Evolutionary conservation across 2,113 vertebrate genomes (phyloP), one percentile per base, ranked within the genome.

Genomic region (Pyrgilauda ruficollis): DNA sequence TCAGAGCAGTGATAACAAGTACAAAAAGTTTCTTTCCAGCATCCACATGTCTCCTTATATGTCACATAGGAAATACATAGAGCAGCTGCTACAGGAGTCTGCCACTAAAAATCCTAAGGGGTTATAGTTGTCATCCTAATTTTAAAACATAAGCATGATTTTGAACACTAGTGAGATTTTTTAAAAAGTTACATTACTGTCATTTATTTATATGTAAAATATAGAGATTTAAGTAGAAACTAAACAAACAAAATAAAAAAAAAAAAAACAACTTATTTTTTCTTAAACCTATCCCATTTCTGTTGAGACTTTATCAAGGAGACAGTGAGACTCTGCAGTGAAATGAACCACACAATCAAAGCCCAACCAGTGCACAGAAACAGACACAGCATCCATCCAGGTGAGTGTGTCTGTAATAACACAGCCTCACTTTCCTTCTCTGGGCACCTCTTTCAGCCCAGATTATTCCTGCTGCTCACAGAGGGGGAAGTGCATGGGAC

Each of bases 321-420:
- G 27, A 44, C 14, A 64, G 35, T 12, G n/a, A 67, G 8, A 46
- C 13, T 17, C 6, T 55, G 27, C 37, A 67, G 35, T 13, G 41
- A 44, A 76, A 52, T 56, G 52, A 87, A 44, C 20, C 46, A 61
- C 27, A 15, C 16, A 75, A 9, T 18, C 9, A 39, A 46, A 66
- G 15, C 53, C 26, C 20, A 30, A 5, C 15, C 43, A 67, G 31
- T 2, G 11, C 44, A n/a, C 0, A 2, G 30, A 26, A 78, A 43
- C 1, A 41, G 30, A 24, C 59, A 15, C 2, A n/a, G 14, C 4
- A 24, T 11, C 59, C 56, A 63, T 15, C 39, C 37, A 75, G 21
- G 33, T 0, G 0, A n/a, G 39, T 2, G 30, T 8, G 8, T 10
- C 58, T 43, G 0, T 9, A 35, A 11, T 2, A 46, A 27, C 17